Base-by-base conservation (phyloP, 2,797 vertebrate species). In the Lophura swinhoii region DNA sequence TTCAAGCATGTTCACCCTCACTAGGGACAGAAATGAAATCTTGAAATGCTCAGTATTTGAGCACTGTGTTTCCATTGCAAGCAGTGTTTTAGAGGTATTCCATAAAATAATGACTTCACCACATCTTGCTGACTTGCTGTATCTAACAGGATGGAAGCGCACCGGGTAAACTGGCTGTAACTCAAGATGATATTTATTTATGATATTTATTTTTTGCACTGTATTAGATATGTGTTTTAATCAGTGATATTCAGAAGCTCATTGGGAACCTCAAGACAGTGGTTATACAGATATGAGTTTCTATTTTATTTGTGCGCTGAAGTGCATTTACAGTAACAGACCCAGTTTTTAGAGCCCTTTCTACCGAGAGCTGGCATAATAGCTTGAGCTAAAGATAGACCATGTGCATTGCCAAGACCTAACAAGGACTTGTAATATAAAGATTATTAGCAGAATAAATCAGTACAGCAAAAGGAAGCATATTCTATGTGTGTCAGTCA, bases 221-320 rank as follows among this genome's bases (percentile, higher is more conserved):
- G 0, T 49, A 49, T 53, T 49, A 53, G 48, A 51, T 70, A 37
- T 51, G 6, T 58, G 20, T 53, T 82, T 11, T 41, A 49, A n/a
- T 68, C 37, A 18, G 2, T 22, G n/a, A 14, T 44, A 41, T 44
- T 51, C 71, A 62, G 41, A 66, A 71, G 31, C 33, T 85, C 46
- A 37, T 4, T 56, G 46, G 37, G n/a, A 90, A 70, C 64, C 86
- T 56, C 26, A 31, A 39, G 59, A 20, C 16, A 64, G 64, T n/a
- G 58, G 15, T 29, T 74, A 35, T n/a, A 29, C 4, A 77, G 60
- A 23, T 82, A 51, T 39, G n/a, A 80, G 41, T 12, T 75, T 85
- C 37, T 87, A 1, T 80, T 95, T 84, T 71, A 75, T 87, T 84
- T 91, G 66, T 92, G 43, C 70, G 49, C 68, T 74, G 43, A 82